A percentile compares a stretch with the other conserved stretches of the same genome.
Evolutionary conservation across 2,113 vertebrate genomes (phyloP).

Genomic region (Oceanodroma tethys): DNA sequence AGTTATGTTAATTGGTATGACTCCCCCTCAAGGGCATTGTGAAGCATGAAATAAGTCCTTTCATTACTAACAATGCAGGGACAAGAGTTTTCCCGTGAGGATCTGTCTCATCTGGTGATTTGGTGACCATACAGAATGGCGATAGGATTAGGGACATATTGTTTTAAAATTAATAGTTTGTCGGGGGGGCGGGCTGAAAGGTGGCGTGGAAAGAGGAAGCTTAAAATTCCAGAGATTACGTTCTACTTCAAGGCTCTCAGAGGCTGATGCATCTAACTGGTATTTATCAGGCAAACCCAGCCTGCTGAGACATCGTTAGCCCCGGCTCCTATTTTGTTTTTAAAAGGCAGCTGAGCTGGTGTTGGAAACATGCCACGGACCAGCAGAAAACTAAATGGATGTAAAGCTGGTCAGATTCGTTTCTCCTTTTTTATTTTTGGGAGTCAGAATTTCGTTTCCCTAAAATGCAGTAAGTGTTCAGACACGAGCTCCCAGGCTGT

Average conservation of each 20-base stretch:
- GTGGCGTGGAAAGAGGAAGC: background rate
- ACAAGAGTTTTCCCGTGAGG: conserved; percentile 21
- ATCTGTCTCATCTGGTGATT: background rate
- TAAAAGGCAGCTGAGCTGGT: background rate
- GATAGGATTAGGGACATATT: background rate
- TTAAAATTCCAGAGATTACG: background rate
- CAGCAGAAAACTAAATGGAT: background rate
- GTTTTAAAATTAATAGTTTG: conserved; percentile 33
- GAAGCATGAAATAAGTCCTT: conserved; percentile 48
- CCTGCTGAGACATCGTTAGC: background rate
- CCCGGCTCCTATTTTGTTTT: background rate
- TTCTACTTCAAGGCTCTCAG: background rate
- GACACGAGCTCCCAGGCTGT: background rate
- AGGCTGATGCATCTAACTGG: background rate
- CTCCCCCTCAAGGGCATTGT: conserved; percentile 28
- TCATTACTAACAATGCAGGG: conserved; percentile 35
- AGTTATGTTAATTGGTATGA: conserved; percentile 49
- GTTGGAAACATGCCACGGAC: background rate
- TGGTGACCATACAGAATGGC: background rate
- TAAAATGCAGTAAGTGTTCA: conserved; percentile 30
- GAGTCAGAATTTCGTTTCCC: conserved; percentile 72
- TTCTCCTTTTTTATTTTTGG: conserved; percentile 71
- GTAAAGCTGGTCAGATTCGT: conserved; percentile 60
- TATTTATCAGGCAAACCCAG: background rate
- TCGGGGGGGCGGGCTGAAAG: background rate